phyloP scores from a whole-genome alignment of 2,888 invertebrate species.

The Agrochola lychnidis region DNA sequence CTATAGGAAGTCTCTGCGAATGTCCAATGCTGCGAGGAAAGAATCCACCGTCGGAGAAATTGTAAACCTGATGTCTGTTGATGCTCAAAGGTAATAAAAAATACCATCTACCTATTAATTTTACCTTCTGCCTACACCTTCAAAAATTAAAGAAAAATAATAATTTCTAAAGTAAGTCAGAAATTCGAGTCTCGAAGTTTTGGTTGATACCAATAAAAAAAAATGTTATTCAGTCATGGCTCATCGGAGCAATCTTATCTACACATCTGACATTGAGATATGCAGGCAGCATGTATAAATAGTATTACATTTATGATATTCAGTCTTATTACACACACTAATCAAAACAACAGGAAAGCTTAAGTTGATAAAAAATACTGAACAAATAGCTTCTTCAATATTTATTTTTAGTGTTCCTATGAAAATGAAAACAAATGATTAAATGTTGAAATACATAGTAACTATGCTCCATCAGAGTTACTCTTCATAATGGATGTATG shows the following conservation, averaged over 20 bases:
- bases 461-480: background rate
- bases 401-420: background rate
- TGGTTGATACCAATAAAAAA: background rate
- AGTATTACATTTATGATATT: slow-evolving; percentile 32
- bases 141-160: background rate
- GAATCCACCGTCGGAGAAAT: slow-evolving; percentile 97
- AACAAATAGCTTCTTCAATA: slow-evolving; percentile 25
- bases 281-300: slow-evolving; percentile 13
- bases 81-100: slow-evolving; percentile 93
- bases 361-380: slow-evolving; percentile 16
- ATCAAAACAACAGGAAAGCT: slow-evolving; percentile 20
- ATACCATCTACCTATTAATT: background rate
- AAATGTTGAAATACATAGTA: slow-evolving; percentile 12
- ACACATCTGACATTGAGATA: slow-evolving; percentile 37
- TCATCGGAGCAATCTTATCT: slow-evolving; percentile 10
- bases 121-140: background rate
- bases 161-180: background rate
- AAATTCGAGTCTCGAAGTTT: background rate
- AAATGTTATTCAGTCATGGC: slow-evolving; percentile 18
- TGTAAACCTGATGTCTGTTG: slow-evolving; percentile 97
- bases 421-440: slow-evolving; percentile 10
- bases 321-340: slow-evolving; percentile 26
- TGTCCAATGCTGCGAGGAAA: slow-evolving; percentile 95
- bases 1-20: slow-evolving; percentile 95
- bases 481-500: background rate